phyloP scores from a whole-genome alignment of 2,797 vertebrate genomes.

The Sebastiscus albofasciatus region DNA sequence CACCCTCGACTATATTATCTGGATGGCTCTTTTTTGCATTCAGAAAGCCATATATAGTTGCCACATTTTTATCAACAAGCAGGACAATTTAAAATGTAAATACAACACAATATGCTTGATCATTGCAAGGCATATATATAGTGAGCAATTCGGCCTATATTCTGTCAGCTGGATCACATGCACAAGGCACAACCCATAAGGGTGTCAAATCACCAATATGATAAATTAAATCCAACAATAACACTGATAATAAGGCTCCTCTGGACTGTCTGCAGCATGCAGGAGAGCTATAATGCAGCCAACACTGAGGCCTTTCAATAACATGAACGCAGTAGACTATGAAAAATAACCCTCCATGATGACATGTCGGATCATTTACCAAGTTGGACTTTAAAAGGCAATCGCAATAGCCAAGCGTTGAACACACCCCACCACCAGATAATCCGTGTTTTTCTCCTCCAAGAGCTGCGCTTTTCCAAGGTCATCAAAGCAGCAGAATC shows the following conservation, averaged over 20 bases:
- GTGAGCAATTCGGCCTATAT: not conserved
- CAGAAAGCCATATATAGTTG: not conserved
- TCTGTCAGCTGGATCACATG: not conserved
- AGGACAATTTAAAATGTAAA: not conserved
- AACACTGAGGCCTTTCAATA: constrained; percentile 33
- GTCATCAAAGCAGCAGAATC: constrained; percentile 79
- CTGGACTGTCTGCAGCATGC: constrained; percentile 11
- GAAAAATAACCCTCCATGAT: constrained; percentile 19
- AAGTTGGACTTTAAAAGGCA: constrained; percentile 35
- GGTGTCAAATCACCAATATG: not conserved
- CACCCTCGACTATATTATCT: not conserved
- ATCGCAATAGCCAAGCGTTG: constrained; percentile 47
- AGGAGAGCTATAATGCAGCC: constrained; percentile 24
- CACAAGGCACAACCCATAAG: not conserved
- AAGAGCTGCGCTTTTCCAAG: constrained; percentile 81
- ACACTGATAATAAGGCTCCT: not conserved
- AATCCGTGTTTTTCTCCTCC: constrained; percentile 80
- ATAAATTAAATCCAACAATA: not conserved
- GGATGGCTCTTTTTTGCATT: constrained; percentile 7
- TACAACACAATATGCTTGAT: not conserved
- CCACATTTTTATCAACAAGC: not conserved
- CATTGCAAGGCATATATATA: not conserved
- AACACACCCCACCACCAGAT: constrained; percentile 61
- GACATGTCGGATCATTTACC: constrained; percentile 20
- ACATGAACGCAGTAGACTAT: constrained; percentile 20